phyloP scores from a whole-genome alignment of 2,888 invertebrate genomes.

The Siphlonurus alternatus region DNA sequence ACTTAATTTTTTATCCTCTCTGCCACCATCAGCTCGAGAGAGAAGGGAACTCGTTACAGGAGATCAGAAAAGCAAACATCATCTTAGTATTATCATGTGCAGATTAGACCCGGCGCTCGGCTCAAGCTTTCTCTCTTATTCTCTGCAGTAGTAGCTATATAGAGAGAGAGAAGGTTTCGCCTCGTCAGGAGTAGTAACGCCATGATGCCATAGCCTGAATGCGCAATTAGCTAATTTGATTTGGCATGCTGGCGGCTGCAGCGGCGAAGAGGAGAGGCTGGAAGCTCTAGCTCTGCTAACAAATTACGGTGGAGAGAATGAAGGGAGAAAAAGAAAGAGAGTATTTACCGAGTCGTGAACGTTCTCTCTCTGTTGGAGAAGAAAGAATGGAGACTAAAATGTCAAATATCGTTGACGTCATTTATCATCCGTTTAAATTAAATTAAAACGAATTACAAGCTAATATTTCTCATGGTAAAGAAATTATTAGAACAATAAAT shows the following conservation, averaged over 20 bases:
- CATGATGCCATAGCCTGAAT: constrained; percentile 12
- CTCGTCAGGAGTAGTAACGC: neutral
- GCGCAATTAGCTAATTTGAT: constrained; percentile 21
- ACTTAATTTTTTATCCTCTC: too few relatives aligned
- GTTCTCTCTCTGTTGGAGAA: neutral
- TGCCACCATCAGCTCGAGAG: too few relatives aligned
- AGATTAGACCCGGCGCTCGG: constrained; percentile 10
- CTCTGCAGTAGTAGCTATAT: too few relatives aligned
- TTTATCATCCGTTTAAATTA: neutral
- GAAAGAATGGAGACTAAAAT: neutral
- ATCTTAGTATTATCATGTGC: constrained; percentile 14
- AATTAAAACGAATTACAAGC: neutral
- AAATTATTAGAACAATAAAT: neutral
- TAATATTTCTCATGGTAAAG: neutral
- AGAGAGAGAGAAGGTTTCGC: too few relatives aligned
- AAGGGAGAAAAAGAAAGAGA: constrained; percentile 9
- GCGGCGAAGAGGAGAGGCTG: too few relatives aligned
- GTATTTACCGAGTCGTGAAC: constrained; percentile 12
- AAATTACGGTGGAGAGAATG: constrained; percentile 13
- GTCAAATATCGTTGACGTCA: neutral
- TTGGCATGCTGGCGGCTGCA: constrained; percentile 11
- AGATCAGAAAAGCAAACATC: constrained; percentile 12
- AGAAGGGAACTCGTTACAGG: neutral
- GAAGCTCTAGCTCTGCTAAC: too few relatives aligned
- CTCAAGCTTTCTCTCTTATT: too few relatives aligned